Conservation (phyloP, 2,113 vertebrate species). For the Vireo altiloquus region DNA sequence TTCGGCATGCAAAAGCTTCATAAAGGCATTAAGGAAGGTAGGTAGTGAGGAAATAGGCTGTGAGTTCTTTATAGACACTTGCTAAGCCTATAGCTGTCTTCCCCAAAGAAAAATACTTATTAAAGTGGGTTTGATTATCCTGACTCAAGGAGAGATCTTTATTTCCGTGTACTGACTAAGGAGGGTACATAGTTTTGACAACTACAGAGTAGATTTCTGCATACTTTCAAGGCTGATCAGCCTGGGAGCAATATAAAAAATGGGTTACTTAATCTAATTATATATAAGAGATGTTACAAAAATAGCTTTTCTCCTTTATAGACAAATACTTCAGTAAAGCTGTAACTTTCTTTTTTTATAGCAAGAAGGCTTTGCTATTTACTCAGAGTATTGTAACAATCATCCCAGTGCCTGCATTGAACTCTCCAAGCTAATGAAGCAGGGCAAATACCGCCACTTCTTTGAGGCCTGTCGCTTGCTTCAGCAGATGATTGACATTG, state of each 20-base stretch:
- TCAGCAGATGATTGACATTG: conserved; percentile 98
- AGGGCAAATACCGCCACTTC: conserved; percentile 91
- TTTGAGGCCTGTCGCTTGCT: conserved; percentile 96
- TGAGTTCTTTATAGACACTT: background rate
- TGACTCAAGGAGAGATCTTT: background rate
- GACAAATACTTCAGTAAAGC: background rate
- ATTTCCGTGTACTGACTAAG: background rate
- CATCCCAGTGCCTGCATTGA: conserved; percentile 89
- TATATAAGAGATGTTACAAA: background rate
- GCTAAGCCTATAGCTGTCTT: background rate
- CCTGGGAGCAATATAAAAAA: background rate
- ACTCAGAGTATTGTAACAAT: conserved; percentile 97
- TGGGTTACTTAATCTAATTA: background rate
- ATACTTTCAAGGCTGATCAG: background rate
- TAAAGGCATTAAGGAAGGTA: background rate
- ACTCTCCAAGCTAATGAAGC: conserved; percentile 89
- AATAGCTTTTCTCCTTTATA: background rate
- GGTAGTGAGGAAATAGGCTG: background rate
- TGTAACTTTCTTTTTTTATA: conserved; percentile 30
- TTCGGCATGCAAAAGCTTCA: background rate
- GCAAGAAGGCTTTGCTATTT: conserved; percentile 94
- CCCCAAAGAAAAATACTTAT: background rate
- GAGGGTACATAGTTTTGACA: background rate
- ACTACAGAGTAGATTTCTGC: background rate
- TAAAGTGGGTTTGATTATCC: background rate